Conservation (phyloP, 2,113 vertebrate genomes). For the Gymnogyps californianus region DNA sequence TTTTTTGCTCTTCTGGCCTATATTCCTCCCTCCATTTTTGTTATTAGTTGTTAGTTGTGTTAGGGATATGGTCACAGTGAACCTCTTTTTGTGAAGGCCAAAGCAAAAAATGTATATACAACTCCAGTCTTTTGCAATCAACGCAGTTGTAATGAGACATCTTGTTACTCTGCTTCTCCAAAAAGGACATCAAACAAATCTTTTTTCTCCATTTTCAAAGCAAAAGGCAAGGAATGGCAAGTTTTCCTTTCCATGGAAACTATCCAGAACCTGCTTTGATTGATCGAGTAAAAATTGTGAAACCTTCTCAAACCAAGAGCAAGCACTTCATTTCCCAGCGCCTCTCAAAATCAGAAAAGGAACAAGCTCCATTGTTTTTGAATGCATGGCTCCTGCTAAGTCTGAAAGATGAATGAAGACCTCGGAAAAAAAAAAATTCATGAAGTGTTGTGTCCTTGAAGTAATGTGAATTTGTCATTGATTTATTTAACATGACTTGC, state of each 20-base stretch:
- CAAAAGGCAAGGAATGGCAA: neutral
- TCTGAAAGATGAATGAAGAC: neutral
- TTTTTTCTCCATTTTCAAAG: neutral
- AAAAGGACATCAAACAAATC: neutral
- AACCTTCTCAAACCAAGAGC: neutral
- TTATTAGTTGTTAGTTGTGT: neutral
- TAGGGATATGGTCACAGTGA: neutral
- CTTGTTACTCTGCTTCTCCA: neutral
- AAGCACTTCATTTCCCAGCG: neutral
- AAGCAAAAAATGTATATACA: neutral
- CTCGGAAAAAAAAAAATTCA: neutral
- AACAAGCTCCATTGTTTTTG: neutral
- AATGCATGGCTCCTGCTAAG: neutral
- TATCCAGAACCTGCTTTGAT: neutral
- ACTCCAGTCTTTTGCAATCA: neutral
- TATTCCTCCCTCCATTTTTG: neutral
- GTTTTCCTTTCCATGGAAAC: neutral
- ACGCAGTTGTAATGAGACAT: neutral
- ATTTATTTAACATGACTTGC: neutral
- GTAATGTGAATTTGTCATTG: neutral
- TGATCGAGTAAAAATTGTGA: neutral
- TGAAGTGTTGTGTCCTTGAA: neutral
- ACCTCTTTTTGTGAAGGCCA: neutral
- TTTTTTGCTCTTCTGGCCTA: neutral
- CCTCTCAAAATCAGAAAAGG: neutral